phyloP scores from a whole-genome alignment of 2,888 invertebrate genomes.

The Tryphoninae sp. region DNA sequence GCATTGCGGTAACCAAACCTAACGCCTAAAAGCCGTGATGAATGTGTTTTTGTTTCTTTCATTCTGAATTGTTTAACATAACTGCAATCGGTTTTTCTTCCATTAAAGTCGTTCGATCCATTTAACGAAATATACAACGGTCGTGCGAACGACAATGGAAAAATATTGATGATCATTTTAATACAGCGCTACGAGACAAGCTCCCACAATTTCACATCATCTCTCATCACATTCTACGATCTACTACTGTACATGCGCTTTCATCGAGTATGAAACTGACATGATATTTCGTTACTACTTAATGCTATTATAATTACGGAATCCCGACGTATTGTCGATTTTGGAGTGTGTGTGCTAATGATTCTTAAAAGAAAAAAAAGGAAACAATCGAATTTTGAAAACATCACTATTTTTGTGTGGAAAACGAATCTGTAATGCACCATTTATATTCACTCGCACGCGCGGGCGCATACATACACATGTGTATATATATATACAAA shows the following conservation, averaged over 20 bases:
- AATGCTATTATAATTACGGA: constrained; percentile 47
- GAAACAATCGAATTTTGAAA: constrained; percentile 12
- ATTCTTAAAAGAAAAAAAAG: not conserved
- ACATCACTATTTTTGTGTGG: not conserved
- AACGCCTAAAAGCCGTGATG: constrained; percentile 56
- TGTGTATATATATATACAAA: no score
- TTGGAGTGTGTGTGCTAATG: not conserved
- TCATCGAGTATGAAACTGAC: constrained; percentile 49
- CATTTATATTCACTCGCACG: not conserved
- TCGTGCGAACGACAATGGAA: constrained; percentile 43
- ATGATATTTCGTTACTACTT: constrained; percentile 43
- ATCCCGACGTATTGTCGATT: constrained; percentile 40
- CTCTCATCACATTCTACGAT: constrained; percentile 4
- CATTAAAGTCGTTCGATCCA: constrained; percentile 29
- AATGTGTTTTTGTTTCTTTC: constrained; percentile 43
- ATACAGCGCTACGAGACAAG: constrained; percentile 9
- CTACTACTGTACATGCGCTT: constrained; percentile 41
- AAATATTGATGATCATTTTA: constrained; percentile 52
- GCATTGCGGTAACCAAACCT: constrained; percentile 66
- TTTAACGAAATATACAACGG: constrained; percentile 53
- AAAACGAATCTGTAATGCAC: not conserved
- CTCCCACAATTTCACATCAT: not conserved
- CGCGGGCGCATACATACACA: no score
- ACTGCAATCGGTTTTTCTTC: constrained; percentile 20
- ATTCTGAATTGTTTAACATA: constrained; percentile 12